Evolutionary conservation across 2,113 vertebrate species (phyloP), one percentile per base, ranked within the genome.

Genomic region (Aythya baeri): DNA sequence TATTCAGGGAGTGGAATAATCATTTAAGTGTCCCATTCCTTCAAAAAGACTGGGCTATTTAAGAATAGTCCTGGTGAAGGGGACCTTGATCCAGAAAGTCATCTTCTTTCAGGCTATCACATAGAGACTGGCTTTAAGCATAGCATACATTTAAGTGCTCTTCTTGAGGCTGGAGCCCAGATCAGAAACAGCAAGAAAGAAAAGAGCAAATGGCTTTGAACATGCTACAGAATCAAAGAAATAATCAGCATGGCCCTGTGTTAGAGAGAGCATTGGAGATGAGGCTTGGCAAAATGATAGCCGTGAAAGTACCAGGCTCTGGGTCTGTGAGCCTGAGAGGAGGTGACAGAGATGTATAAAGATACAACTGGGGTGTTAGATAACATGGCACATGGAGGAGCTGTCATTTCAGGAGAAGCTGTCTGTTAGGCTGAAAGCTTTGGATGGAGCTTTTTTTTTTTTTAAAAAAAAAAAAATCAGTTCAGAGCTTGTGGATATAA

Each of bases 321-420:
- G 76, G 75, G 91, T 95, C 76, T 90, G 61, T 96, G 92, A 97
- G 93, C 68, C 77, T 95, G 88, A 96, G 62, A 89, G 71, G 90
- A 96, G 83, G 81, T 93, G 96, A 94, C 93, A 94, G 86, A 83
- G 88, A 85, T 87, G 91, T 71, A 73, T 73, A 91, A 75, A 95
- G 92, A 96, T 96, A 95, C 88, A 95, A 80, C 83, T 87, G 74
- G 93, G 71, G 91, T 95, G 96, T 96, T 91, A 96, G 66, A 91
- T 89, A 62, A 62, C 3, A 2, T 46, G 74, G 81, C 88, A 84
- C 88, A 85, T 76, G 84, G 92, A 87, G 50, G 49, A 89, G 73
- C 71, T 94, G 86, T 94, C 89, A 79, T 92, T 80, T 82, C 88
- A 82, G 85, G 52, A 93, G 77, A 87, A 94, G 67, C 58, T 96